Base-by-base conservation (phyloP, 2,797 vertebrate genomes). In the Lepilemur ruficaudatus region DNA sequence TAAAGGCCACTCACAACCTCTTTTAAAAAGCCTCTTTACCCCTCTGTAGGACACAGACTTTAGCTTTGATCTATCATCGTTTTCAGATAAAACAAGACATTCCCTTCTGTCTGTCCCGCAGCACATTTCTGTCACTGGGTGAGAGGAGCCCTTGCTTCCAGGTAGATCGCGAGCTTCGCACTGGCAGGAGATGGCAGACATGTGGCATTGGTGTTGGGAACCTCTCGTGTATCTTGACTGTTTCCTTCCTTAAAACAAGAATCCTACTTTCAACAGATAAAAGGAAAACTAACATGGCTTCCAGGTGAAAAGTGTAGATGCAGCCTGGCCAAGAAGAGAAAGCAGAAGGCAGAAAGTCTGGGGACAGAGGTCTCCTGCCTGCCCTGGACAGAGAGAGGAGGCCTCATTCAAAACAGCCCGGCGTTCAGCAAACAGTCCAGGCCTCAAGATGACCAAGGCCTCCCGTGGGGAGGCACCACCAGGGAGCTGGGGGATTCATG, bases 31-130 rank as follows among this genome's bases (percentile, higher is more conserved):
- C 61, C 35, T 80, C 59, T 55, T 52, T 38, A 38, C 1, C 78
- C 43, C 76, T 94, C n/a, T 52, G 70, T 92, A 86, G 95, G 97
- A 72, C 63, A 63, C 23, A 3, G 84, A 89, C 50, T 91, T 78
- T 52, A 75, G 28, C 30, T 72, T 67, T 28, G 46, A 15, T 50
- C 15, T 14, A 6, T 79, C 25, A 5, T 23, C 76, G 89, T 89
- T 63, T 86, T 61, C 46, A 72, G 61, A 55, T 70, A 75, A 52
- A 75, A 78, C 4, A 73, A 72, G 57, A 55, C 4, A 23, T 30
- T 88, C 41, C 48, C 89, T 83, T 84, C 57, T 10, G 63, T 30
- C 18, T 61, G 3, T 17, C 15, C 20, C 23, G 32, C 0, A 30
- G 52, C 7, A 52, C 59, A 0, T 28, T 69, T 50, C 89, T 69